These are phyloP conservation scores for Nothura maculosa DNA, from an alignment of 2,797 vertebrate genomes.

Conservation along the genomic window DNA sequence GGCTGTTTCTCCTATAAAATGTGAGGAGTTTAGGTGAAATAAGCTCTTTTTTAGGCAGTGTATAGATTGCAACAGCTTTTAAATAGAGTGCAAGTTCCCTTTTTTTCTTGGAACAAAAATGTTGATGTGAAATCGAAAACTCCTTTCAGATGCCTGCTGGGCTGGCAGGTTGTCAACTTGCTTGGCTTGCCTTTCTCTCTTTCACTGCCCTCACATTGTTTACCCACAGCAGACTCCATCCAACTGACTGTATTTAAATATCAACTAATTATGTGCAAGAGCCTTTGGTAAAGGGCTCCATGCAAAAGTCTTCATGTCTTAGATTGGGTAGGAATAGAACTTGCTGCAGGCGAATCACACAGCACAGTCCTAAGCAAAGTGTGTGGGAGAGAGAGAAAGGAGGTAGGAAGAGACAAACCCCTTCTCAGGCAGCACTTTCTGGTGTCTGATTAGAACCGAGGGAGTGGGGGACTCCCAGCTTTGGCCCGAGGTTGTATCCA, in stretches of 20 bases:
- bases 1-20: background rate
- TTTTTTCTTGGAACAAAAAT: constrained; percentile 43
- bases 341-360: background rate
- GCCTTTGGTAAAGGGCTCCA: constrained; percentile 1
- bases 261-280: constrained; percentile 7
- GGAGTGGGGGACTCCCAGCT: background rate
- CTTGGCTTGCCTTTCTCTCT: constrained; percentile 28
- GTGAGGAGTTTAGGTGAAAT: background rate
- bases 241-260: constrained; percentile 24
- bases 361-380: background rate
- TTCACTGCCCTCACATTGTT: constrained; percentile 28
- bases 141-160: constrained; percentile 31
- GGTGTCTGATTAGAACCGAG: background rate
- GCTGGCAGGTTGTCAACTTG: constrained; percentile 31
- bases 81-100: constrained; percentile 19
- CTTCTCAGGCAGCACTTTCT: background rate
- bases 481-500: accelerated
- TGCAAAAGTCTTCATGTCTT: background rate
- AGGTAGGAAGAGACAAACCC: background rate
- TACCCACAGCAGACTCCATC: constrained; percentile 34
- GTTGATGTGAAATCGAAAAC: constrained; percentile 64
- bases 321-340: background rate
- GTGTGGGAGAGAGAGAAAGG: background rate
- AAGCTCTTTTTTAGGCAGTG: background rate
- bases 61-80: constrained; percentile 11